Evolutionary conservation across 2,888 invertebrate genomes (phyloP), one percentile per base, ranked within the genome.

Genomic region (Pollenia labialis): DNA sequence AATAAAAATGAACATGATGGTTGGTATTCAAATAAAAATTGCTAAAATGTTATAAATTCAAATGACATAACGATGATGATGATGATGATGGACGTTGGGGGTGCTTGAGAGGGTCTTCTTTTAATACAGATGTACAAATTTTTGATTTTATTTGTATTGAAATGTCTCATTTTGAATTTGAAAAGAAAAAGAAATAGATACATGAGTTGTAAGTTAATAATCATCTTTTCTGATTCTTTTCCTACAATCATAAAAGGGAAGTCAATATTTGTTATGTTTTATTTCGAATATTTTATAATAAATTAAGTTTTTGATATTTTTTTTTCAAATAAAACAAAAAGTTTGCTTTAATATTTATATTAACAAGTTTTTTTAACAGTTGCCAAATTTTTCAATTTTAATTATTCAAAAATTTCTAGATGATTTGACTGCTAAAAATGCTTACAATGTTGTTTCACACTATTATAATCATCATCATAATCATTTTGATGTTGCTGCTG

Each of bases 181-280:
- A 52, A 52, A 54, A 32, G 4, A 18, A 12, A 12, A 54, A 23
- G 23, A 23, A 23, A 23, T 23, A 23, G 23, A 23, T 23, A 46
- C 42, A 44, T 66, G 76, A 58, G 48, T 58, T 50, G 60, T 69
- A 79, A 79, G 60, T 79, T 42, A 69, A 50, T 79, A 18, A 50
- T 14, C 40, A 46, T 58, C 23, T 68, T 56, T 56, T 14, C 40
- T 58, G 32, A 14, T 23, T 23, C 23, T 23, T 23, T 23, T 23
- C 23, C 23, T 23, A 23, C 2, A 2, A 32, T 32, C 16, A 18
- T 46, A 56, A 66, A 44, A 64, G 42, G 23, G 42, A 64, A 52
- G 18, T 54, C 62, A 52, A 69, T 6, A 52, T 52, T 80, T 58
- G n/a, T 52, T 58, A 40, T 40, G 23, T 58, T 58, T 18, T 58